phyloP scores from a whole-genome alignment of 92 coral and sea anemone species.

The Epizoanthus scotinus region DNA sequence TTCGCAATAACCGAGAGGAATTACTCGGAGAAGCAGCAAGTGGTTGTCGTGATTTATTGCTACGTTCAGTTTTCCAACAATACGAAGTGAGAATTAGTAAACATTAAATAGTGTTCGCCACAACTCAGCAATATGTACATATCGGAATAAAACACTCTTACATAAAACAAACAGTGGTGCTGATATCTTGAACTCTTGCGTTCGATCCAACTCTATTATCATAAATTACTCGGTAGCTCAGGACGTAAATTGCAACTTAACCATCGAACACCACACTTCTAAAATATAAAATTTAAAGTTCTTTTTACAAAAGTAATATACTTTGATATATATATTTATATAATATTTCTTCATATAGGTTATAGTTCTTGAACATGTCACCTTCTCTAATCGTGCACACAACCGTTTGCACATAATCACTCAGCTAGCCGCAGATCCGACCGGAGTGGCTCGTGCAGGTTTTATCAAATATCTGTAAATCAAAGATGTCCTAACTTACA shows the following conservation, averaged over 20 bases:
- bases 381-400: constrained; percentile 19
- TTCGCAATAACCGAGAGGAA: neutral
- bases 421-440: constrained; percentile 32
- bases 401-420: constrained; percentile 39
- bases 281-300: constrained; percentile 1
- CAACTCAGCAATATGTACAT: neutral
- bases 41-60: constrained; percentile 20
- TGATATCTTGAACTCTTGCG: neutral
- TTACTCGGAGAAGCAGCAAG: constrained; percentile 9
- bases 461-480: constrained; percentile 18
- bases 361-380: constrained; percentile 28
- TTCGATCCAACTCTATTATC: constrained; percentile 20
- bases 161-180: neutral
- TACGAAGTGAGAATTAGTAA: neutral
- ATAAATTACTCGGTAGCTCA: neutral
- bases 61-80: neutral
- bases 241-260: neutral
- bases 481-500: neutral
- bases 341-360: neutral
- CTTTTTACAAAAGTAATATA: constrained; percentile 13
- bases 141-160: neutral
- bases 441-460: neutral
- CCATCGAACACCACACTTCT: neutral
- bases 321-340: neutral
- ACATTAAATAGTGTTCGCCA: neutral